phyloP scores from a whole-genome alignment of 1,140 invertebrate genomes.

The Drosophila asahinai region DNA sequence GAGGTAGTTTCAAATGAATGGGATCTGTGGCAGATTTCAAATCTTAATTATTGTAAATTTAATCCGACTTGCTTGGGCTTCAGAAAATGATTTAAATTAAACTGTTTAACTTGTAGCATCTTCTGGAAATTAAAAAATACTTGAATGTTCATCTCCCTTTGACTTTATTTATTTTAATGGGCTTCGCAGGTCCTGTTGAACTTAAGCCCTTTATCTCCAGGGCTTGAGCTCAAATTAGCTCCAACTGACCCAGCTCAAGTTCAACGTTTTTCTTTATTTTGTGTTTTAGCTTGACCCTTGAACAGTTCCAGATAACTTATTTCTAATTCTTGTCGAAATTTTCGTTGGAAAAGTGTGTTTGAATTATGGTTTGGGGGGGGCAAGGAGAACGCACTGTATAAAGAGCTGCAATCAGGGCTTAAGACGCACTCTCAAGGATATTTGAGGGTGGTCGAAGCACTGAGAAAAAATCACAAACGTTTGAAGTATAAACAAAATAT shows the following conservation, averaged over 20 bases:
- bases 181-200: neutral
- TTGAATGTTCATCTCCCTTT: neutral
- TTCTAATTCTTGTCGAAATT: conserved; percentile 11
- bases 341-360: conserved; percentile 20
- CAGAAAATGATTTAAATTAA: no score
- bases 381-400: conserved; percentile 1
- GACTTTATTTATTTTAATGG: neutral
- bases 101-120: neutral
- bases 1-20: neutral
- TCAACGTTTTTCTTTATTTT: conserved; percentile 1
- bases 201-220: conserved; percentile 1
- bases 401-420: conserved; percentile 15
- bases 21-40: no score
- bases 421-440: conserved; percentile 4
- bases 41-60: neutral
- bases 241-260: conserved; percentile 22
- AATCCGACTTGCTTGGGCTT: neutral
- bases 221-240: conserved; percentile 7
- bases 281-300: conserved; percentile 9
- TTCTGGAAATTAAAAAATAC: neutral
- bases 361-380: conserved; percentile 7
- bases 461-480: neutral
- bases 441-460: neutral
- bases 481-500: neutral
- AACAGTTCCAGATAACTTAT: conserved; percentile 34